Percentiles rank a stretch among this genome's conserved stretches.
Evolutionary conservation across 2,113 vertebrate species (phyloP).

Genomic region (Albula glossodonta): DNA sequence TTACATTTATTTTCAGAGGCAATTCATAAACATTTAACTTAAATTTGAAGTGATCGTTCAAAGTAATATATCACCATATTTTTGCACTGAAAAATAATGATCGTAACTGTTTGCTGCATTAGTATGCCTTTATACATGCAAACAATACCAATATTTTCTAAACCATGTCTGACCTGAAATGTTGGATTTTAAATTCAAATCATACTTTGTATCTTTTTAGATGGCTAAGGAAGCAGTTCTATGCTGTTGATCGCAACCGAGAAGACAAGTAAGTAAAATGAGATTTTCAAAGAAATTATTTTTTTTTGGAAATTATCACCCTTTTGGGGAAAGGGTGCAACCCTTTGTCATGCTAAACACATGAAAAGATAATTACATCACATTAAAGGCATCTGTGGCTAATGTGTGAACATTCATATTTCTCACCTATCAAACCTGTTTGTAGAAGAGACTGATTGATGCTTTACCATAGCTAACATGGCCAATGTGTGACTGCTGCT

Average conservation of each 20-base stretch:
- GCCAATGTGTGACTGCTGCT: neutral
- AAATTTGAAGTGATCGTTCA: too few species aligned
- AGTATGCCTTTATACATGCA: too few species aligned
- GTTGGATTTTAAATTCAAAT: too few species aligned
- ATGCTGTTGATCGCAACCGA: conserved; percentile 87
- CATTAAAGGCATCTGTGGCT: too few species aligned
- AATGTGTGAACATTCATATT: neutral
- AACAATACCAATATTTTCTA: too few species aligned
- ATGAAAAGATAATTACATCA: too few species aligned
- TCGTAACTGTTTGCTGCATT: neutral
- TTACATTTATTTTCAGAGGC: neutral
- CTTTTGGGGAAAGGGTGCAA: neutral
- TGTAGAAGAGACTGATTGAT: neutral
- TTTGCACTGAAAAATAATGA: neutral
- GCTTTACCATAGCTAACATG: neutral
- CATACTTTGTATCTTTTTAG: conserved; percentile 53
- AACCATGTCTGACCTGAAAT: neutral
- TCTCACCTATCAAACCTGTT: neutral
- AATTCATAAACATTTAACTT: neutral
- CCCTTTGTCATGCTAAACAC: neutral
- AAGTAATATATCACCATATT: too few species aligned
- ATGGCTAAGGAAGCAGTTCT: conserved; percentile 98
- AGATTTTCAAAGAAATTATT: neutral
- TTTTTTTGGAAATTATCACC: neutral
- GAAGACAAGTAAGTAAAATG: conserved; percentile 83